phyloP scores from a whole-genome alignment of 1,140 invertebrate genomes.

The Ooceraea biroi region DNA sequence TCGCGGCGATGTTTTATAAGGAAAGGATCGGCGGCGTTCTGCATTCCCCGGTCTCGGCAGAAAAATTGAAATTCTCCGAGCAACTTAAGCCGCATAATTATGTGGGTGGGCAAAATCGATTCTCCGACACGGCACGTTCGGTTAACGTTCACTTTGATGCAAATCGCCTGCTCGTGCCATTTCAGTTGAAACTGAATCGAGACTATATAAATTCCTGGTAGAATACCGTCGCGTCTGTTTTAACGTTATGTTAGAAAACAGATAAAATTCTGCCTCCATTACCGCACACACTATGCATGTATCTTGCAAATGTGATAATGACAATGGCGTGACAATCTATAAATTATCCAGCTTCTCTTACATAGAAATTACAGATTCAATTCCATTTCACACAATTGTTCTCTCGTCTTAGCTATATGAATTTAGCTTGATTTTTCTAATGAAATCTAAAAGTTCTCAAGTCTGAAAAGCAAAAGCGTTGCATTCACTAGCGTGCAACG shows the following conservation, averaged over 20 bases:
- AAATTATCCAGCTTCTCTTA: too few species aligned
- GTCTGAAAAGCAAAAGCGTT: conserved; percentile 6
- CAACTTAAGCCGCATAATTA: conserved; percentile 31
- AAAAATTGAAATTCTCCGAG: conserved; percentile 48
- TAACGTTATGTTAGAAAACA: neutral
- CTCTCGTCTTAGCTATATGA: too few species aligned
- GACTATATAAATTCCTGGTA: conserved; percentile 22
- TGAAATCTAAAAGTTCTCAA: neutral
- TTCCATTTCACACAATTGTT: too few species aligned
- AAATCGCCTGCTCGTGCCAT: conserved; percentile 2
- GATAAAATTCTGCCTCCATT: neutral
- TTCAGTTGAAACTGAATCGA: conserved; percentile 24
- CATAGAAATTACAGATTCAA: too few species aligned
- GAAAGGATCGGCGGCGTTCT: conserved; percentile 7
- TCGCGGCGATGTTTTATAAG: conserved; percentile 6
- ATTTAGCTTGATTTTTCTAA: neutral
- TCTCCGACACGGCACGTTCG: neutral
- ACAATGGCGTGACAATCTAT: too few species aligned
- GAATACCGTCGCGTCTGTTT: conserved; percentile 24
- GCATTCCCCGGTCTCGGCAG: neutral
- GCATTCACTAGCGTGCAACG: neutral
- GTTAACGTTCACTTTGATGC: conserved; percentile 51
- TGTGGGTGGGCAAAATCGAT: conserved; percentile 8
- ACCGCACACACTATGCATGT: too few species aligned
- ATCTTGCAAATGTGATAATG: too few species aligned